Base-by-base conservation (phyloP, 1,140 invertebrate species). In the Ditylenchus dipsaci region DNA sequence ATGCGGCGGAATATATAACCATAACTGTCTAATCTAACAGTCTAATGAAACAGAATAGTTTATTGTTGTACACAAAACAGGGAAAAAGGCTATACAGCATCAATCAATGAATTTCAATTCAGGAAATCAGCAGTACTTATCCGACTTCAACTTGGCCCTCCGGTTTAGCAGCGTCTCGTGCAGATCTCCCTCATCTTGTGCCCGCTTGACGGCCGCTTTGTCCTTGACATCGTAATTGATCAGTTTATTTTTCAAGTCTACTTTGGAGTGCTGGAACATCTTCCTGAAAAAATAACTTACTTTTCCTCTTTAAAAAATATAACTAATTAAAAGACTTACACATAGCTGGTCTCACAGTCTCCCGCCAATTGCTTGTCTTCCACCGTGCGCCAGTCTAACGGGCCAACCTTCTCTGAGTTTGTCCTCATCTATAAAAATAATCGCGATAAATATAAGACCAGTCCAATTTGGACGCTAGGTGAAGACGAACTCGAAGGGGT, bases 241-340 rank as follows among this genome's bases (percentile, higher is more conserved):
- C 42, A 61, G 38, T 45, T 61, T 49, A 29, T 77, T 70, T 57
- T 77, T 76, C 0, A 65, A 30, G 29, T 78, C 72, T 19, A 76
- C 76, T 53, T 62, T 62, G 17, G 76, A 75, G 33, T 76, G 75
- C 56, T 76, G 75, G 61, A 63, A 77, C 75, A 74, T 76, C 63
- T 76, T 77, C n/a, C 65, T 72, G 62, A 13, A 69, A 56, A 56
- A 56, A 56, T 23, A 5, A 23, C 21, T 3, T 5, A 56, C 3
- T 23, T 56, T 23, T 56, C 3, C 3, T 38, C 33, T 9, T 56
- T 9, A 56, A 3, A 23, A 29, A 56, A 56, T 23, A 5, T 56
- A 5, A 56, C 45, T 15, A 47, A 47, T 15, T 23, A 8, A 42
- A 47, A 47, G 17, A 45, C 66, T 29, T 53, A 69, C 67, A 76